These are phyloP conservation scores for Rafetus swinhoei DNA, from an alignment of 2,113 vertebrate genomes.

Conservation along the genomic window DNA sequence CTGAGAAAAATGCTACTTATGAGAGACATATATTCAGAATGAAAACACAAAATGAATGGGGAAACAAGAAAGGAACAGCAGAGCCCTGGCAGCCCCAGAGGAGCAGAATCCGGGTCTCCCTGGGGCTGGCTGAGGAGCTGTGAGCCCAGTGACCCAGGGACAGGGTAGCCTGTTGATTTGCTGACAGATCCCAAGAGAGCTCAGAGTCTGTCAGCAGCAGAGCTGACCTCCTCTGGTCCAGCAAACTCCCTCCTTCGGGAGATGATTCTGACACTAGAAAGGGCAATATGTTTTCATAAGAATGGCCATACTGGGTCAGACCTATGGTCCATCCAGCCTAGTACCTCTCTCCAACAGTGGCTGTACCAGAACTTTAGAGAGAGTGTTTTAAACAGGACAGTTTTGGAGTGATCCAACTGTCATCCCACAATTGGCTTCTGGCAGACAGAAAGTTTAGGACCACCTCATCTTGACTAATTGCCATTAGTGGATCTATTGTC, in stretches of 20 bases:
- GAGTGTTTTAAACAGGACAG: neutral
- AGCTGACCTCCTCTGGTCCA: too few relatives aligned
- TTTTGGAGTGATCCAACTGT: neutral
- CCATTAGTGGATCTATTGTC: neutral
- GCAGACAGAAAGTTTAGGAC: neutral
- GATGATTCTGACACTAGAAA: neutral
- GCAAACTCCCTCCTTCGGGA: neutral
- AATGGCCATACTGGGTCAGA: neutral
- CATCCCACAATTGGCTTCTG: neutral
- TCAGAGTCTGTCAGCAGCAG: too few relatives aligned
- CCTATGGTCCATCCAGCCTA: neutral
- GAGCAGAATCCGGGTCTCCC: too few relatives aligned
- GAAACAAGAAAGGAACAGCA: neutral
- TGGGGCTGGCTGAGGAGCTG: too few relatives aligned
- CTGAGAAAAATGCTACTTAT: neutral
- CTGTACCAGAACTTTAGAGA: neutral
- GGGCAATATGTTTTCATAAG: neutral
- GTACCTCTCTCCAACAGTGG: neutral
- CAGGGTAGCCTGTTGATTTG: too few relatives aligned
- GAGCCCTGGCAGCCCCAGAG: too few relatives aligned
- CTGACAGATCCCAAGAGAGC: too few relatives aligned
- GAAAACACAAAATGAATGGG: neutral
- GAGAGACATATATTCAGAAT: neutral
- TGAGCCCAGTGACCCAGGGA: too few relatives aligned
- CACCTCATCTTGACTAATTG: neutral